Base-by-base conservation (phyloP, 1,140 invertebrate species). In the Tetragonula clypearis region DNA sequence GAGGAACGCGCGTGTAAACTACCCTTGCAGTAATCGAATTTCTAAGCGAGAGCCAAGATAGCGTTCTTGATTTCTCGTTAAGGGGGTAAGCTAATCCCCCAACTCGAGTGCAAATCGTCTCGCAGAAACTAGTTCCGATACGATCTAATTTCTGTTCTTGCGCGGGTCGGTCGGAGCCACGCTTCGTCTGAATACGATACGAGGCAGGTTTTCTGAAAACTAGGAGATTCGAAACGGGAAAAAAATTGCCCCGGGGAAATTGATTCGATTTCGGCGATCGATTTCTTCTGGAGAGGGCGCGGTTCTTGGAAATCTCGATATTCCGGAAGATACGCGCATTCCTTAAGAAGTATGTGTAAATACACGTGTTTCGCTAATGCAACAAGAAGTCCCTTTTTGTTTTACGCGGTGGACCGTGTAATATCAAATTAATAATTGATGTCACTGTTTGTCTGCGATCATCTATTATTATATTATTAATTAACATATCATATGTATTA, bases 31-130 rank as follows among this genome's bases (percentile, higher is more conserved):
- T 65, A 84, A 84, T 84, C 76, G 82, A 84, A 84, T 84, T 84
- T 79, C 65, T 53, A 84, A 71, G 82, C 82, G 66, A 62, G 66
- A 62, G n/a, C 1, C 35, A 35, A n/a, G 75, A 71, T 58, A 55
- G 19, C 55, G 53, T 35, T 60, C 55, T 53, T 71, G 82, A 84
- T 79, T 84, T 60, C 82, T 79, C 56, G 66, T 84, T 84, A 84
- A 26, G 49, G 62, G 41, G 41, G 58, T 56, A 62, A 35, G 55
- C n/a, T 71, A 26, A 71, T 60, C 56, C 0, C 15, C 15, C 2
- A 17, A 68, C 3, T 23, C 8, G 5, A 21, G 53, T 15, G 30
- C 60, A 21, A 79, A 79, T 41, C 6, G 62, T 55, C 23, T 56
- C n/a, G 19, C 35, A 2, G 15, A 35, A 41, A 30, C 30, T 41